Percentiles rank a stretch among this genome's conserved stretches.
Conservation (phyloP, 2,888 invertebrate genomes). For the Drosophila fungiperda region DNA sequence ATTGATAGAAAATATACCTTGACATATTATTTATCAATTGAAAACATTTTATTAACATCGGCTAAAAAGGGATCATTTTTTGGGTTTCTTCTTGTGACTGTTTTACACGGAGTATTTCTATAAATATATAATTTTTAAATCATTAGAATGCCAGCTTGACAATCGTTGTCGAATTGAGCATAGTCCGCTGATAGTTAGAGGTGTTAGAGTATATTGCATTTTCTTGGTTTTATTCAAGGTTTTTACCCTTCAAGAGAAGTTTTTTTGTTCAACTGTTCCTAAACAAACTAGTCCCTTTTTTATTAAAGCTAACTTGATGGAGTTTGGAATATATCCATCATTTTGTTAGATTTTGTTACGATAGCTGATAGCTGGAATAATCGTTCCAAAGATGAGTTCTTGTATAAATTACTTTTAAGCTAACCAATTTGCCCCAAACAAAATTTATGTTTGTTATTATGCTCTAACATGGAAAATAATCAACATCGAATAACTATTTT, state of each 20-base stretch:
- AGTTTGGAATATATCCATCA: accelerated
- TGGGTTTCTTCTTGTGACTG: not conserved
- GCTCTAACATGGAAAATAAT: not conserved
- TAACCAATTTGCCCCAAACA: too few species aligned
- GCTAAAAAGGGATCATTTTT: not conserved
- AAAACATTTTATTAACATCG: not conserved
- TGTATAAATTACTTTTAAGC: too few species aligned
- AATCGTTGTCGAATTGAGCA: not conserved
- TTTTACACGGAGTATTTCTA: not conserved
- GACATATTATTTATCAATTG: not conserved
- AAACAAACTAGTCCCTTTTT: not conserved
- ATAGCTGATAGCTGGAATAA: too few species aligned
- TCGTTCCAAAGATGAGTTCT: too few species aligned
- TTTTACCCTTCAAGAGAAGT: not conserved
- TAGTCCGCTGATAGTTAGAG: accelerated
- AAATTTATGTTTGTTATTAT: too few species aligned
- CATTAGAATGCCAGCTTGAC: not conserved
- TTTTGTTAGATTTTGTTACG: too few species aligned
- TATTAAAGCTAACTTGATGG: not conserved
- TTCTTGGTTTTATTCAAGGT: not conserved
- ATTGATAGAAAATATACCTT: not conserved
- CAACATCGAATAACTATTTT: not conserved
- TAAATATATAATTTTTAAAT: not conserved
- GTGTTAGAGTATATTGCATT: not conserved
- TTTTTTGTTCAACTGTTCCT: not conserved